A percentile compares a stretch with the other conserved stretches of the same genome.
phyloP scores from a whole-genome alignment of 2,888 invertebrate genomes.

The Rhogogaster chlorosoma region DNA sequence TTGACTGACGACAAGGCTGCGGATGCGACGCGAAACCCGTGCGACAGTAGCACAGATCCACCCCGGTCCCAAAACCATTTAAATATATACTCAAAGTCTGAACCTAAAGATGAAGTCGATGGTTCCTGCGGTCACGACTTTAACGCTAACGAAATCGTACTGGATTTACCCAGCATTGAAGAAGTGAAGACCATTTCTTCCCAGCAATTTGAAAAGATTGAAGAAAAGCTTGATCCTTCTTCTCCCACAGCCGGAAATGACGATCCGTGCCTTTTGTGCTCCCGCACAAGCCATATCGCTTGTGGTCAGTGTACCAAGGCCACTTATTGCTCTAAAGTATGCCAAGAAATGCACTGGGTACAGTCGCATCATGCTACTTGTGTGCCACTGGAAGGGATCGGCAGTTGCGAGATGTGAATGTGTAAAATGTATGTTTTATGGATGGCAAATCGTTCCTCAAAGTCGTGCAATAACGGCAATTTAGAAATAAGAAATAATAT shows the following conservation, averaged over 20 bases:
- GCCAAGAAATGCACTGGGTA: slow-evolving; percentile 61
- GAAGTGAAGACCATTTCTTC: slow-evolving; percentile 20
- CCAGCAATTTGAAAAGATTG: slow-evolving; percentile 17
- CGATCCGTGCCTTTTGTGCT: slow-evolving; percentile 2
- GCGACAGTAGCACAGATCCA: slow-evolving; percentile 16
- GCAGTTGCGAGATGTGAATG: not conserved
- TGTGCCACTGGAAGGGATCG: slow-evolving; percentile 45
- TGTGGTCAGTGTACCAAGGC: slow-evolving; percentile 63
- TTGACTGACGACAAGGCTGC: not conserved
- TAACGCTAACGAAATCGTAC: not conserved
- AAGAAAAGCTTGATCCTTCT: not conserved
- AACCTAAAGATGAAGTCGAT: not conserved
- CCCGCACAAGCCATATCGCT: slow-evolving; percentile 55
- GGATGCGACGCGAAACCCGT: not conserved
- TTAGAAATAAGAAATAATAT: not conserved
- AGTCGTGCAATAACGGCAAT: not conserved
- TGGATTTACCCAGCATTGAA: not conserved
- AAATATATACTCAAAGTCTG: not conserved
- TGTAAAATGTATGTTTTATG: not conserved
- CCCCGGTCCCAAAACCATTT: not conserved
- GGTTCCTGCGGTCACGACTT: not conserved
- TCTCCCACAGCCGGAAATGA: not conserved
- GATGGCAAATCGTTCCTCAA: too few relatives aligned
- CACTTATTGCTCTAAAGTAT: slow-evolving; percentile 62
- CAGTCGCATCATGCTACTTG: slow-evolving; percentile 61